Conservation (phyloP, 2,888 invertebrate species). For the Drosophila bunnanda region DNA sequence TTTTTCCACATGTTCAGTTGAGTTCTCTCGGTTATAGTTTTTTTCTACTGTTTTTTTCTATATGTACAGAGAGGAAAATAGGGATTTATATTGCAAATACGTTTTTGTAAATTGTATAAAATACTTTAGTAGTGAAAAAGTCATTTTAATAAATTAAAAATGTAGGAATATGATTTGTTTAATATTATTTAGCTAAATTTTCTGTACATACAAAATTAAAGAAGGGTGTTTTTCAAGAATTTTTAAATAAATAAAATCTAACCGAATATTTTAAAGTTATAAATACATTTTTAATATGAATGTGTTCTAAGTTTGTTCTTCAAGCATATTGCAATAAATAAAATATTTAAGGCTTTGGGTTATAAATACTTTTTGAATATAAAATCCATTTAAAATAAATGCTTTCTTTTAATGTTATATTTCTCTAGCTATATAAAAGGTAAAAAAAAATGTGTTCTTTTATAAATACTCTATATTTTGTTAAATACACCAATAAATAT, state of each 20-base stretch:
- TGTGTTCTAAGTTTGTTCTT: neutral
- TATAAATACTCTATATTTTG: neutral
- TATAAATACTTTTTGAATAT: neutral
- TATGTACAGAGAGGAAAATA: neutral
- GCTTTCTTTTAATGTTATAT: neutral
- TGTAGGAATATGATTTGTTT: no score
- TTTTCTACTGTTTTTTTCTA: neutral
- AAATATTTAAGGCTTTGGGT: neutral
- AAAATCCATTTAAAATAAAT: neutral
- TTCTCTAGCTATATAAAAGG: neutral
- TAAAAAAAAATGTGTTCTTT: neutral
- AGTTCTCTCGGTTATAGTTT: constrained; percentile 7
- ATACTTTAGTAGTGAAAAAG: neutral
- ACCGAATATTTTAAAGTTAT: neutral
- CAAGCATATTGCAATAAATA: neutral
- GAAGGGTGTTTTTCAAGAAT: no score
- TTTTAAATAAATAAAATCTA: neutral
- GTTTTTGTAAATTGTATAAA: neutral
- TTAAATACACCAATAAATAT: neutral
- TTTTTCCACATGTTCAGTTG: constrained; percentile 46
- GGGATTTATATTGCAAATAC: neutral
- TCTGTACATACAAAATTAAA: neutral
- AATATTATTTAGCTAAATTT: neutral
- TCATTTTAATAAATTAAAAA: neutral
- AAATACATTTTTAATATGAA: neutral